These are phyloP conservation scores for Ectemnius continuus DNA, from an alignment of 2,888 invertebrate genomes.

Conservation along the genomic window DNA sequence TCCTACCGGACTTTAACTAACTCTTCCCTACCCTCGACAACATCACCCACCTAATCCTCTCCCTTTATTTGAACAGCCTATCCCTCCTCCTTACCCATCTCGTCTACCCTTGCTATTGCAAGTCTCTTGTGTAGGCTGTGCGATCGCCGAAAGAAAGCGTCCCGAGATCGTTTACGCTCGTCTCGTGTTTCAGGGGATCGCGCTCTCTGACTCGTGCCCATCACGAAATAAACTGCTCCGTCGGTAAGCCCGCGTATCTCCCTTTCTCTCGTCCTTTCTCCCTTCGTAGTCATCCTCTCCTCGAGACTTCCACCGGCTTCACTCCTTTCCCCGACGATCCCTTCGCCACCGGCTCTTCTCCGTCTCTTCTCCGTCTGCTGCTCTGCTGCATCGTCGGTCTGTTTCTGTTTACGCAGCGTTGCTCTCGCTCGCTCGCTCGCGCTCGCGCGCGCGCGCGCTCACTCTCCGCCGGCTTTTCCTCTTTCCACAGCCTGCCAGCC, in stretches of 20 bases:
- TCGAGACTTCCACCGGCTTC: neutral
- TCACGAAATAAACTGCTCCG: constrained; percentile 39
- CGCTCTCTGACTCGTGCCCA: constrained; percentile 28
- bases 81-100: too few relatives aligned
- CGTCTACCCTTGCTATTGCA: too few relatives aligned
- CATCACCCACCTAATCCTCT: neutral
- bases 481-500: neutral
- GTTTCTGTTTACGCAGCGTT: too few relatives aligned
- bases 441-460: too few relatives aligned
- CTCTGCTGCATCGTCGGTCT: too few relatives aligned
- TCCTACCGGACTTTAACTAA: constrained; percentile 18
- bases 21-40: neutral
- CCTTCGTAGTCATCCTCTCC: neutral
- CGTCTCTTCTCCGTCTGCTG: too few relatives aligned
- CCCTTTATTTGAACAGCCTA: neutral
- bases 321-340: neutral
- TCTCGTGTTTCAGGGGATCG: constrained; percentile 45
- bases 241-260: constrained; percentile 50
- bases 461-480: neutral
- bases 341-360: too few relatives aligned
- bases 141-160: constrained; percentile 13
- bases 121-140: too few relatives aligned
- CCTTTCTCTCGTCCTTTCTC: neutral
- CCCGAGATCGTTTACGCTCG: constrained; percentile 42
- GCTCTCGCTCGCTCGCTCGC: neutral